Percentiles rank a stretch among this genome's conserved stretches.
Evolutionary conservation across 2,797 vertebrate species (phyloP).

Genomic region (Sebastolobus alascanus): DNA sequence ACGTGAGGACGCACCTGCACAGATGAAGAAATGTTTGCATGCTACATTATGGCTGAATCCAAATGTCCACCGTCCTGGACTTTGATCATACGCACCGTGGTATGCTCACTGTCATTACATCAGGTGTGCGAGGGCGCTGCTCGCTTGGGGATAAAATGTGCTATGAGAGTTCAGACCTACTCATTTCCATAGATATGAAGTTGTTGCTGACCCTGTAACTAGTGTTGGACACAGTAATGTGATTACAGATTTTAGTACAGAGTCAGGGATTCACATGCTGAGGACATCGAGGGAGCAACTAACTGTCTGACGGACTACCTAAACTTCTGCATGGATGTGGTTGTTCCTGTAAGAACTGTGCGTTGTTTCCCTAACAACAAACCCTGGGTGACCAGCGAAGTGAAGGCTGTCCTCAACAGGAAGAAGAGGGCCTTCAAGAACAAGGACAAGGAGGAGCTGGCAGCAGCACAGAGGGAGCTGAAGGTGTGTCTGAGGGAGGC

Average conservation of each 20-base stretch:
- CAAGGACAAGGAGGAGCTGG: no score
- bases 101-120: constrained; percentile 7
- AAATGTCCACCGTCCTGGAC: constrained; percentile 7
- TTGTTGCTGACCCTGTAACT: constrained; percentile 8
- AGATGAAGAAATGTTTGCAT: constrained; percentile 10
- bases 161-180: constrained; percentile 8
- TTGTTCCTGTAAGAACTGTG: no score
- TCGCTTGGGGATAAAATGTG: background rate
- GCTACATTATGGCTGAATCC: constrained; percentile 14
- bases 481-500: no score
- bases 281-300: no score
- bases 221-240: constrained; percentile 13
- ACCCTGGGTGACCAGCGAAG: no score
- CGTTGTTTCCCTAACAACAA: no score
- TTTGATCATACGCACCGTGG: constrained; percentile 4
- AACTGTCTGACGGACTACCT: no score
- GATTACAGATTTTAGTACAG: background rate
- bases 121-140: background rate
- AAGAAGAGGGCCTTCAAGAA: no score
- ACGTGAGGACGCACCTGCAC: background rate
- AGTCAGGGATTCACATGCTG: no score
- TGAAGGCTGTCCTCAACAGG: no score
- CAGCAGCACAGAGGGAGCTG: no score
- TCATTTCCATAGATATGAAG: constrained; percentile 21
- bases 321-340: no score